Evolutionary conservation across 2,888 invertebrate genomes (phyloP).

Genomic region (Melanophora roralis): DNA sequence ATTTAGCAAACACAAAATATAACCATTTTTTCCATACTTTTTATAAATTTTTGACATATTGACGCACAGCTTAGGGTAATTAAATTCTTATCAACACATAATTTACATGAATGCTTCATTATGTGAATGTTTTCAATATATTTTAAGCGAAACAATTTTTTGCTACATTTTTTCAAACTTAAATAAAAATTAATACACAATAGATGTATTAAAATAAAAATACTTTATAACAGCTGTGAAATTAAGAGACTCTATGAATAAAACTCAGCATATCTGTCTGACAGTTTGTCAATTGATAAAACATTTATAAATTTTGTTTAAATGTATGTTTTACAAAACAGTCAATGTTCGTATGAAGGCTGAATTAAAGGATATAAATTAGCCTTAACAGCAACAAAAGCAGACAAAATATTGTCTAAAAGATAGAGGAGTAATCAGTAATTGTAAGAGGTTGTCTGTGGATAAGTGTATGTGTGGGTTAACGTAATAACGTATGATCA

Average conservation of each 20-base stretch:
- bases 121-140: too few relatives aligned
- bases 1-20: too few relatives aligned
- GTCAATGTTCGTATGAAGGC: not conserved
- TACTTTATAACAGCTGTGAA: slow-evolving; percentile 35
- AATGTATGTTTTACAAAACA: not conserved
- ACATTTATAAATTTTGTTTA: not conserved
- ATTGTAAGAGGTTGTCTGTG: not conserved
- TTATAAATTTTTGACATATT: not conserved
- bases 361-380: slow-evolving; percentile 17
- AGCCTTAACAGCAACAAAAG: slow-evolving; percentile 12
- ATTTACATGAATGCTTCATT: slow-evolving; percentile 47
- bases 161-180: not conserved
- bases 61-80: slow-evolving; percentile 49
- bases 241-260: slow-evolving; percentile 24
- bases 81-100: slow-evolving; percentile 60
- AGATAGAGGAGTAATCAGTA: not conserved
- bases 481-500: slow-evolving; percentile 3
- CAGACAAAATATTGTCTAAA: slow-evolving; percentile 5
- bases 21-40: not conserved
- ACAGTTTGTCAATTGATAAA: not conserved
- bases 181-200: slow-evolving; percentile 26
- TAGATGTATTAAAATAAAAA: slow-evolving; percentile 34
- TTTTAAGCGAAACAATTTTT: not conserved
- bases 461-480: not conserved
- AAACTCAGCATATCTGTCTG: slow-evolving; percentile 7